These are phyloP conservation scores for Sebastolobus alascanus DNA, from an alignment of 2,797 vertebrate genomes.

Conservation along the genomic window DNA sequence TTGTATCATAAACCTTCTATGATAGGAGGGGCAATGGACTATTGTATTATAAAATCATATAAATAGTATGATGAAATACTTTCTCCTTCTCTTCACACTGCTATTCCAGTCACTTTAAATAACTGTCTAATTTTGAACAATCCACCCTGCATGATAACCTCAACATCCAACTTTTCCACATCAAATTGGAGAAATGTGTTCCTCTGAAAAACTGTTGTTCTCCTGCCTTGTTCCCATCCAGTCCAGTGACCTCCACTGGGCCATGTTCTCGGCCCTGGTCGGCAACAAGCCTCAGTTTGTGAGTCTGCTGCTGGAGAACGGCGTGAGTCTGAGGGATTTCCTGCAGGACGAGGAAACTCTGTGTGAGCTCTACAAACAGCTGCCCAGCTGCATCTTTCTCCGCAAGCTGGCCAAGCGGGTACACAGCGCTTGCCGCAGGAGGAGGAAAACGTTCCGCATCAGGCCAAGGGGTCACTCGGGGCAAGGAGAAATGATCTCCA, in stretches of 20 bases:
- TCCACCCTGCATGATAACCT: background rate
- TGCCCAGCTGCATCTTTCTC: slow-evolving; percentile 89
- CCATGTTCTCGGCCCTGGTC: slow-evolving; percentile 92
- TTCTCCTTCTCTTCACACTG: background rate
- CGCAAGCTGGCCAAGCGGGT: slow-evolving; percentile 89
- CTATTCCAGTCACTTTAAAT: background rate
- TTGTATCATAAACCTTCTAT: background rate
- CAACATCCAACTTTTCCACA: background rate
- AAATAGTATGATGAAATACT: background rate
- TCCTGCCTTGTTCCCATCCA: slow-evolving; percentile 54
- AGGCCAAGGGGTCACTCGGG: background rate
- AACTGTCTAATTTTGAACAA: background rate
- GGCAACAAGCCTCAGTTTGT: slow-evolving; percentile 94
- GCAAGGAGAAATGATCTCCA: slow-evolving; percentile 59
- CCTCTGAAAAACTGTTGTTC: slow-evolving; percentile 3
- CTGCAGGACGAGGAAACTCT: slow-evolving; percentile 85
- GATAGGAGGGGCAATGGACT: background rate
- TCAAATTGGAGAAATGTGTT: background rate
- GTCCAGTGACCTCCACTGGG: slow-evolving; percentile 91
- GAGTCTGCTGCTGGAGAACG: slow-evolving; percentile 94
- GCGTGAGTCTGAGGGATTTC: slow-evolving; percentile 89
- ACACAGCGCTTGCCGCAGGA: slow-evolving; percentile 61
- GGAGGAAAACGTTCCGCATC: slow-evolving; percentile 5
- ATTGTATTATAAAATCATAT: background rate
- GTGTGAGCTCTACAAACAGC: slow-evolving; percentile 87